Percentiles rank a stretch among this genome's conserved stretches.
These are phyloP conservation scores for Garra rufa DNA, from an alignment of 2,113 vertebrate genomes.

Conservation along the genomic window DNA sequence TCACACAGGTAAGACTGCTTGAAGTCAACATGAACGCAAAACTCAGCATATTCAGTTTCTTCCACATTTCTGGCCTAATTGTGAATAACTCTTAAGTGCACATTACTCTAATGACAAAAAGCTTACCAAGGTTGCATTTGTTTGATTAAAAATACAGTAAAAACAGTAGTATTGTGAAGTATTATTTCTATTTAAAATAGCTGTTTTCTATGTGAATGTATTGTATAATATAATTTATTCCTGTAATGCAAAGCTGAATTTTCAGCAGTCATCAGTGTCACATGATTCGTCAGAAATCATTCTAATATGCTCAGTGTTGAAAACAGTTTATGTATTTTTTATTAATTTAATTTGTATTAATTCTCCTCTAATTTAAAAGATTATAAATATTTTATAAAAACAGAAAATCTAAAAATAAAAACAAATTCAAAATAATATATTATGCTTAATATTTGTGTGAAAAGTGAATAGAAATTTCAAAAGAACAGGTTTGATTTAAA, in stretches of 20 bases:
- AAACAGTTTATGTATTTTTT: too few relatives aligned
- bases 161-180: too few relatives aligned
- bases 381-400: too few relatives aligned
- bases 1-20: slow-evolving; percentile 90
- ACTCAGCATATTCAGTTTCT: background rate
- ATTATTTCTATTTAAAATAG: too few relatives aligned
- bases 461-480: too few relatives aligned
- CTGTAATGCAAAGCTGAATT: background rate
- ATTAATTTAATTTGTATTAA: too few relatives aligned
- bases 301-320: background rate
- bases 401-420: too few relatives aligned
- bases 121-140: background rate
- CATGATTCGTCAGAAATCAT: background rate
- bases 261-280: background rate
- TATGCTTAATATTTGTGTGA: too few relatives aligned
- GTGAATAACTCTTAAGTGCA: background rate
- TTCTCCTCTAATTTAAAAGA: too few relatives aligned
- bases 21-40: background rate
- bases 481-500: too few relatives aligned
- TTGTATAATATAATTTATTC: background rate
- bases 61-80: background rate
- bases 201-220: background rate
- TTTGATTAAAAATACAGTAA: too few relatives aligned
- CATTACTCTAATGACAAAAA: background rate
- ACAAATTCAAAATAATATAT: too few relatives aligned